Conservation (phyloP, 2,797 vertebrate genomes). For the Phyllotis vaccarum region DNA sequence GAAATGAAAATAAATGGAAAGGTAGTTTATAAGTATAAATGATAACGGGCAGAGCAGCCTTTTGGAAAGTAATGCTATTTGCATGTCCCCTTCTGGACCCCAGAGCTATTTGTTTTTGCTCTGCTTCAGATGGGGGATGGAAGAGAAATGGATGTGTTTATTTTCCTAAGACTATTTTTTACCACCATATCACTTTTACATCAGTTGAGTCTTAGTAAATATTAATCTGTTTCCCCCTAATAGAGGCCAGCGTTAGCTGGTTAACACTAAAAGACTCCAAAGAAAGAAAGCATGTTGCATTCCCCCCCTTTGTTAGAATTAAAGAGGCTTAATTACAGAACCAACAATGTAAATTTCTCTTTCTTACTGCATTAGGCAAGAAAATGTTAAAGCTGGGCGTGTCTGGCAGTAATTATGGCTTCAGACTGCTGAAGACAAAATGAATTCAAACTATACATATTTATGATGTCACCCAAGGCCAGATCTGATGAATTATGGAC, state of each 20-base stretch:
- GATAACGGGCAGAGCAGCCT: slow-evolving; percentile 18
- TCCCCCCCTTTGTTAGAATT: neutral
- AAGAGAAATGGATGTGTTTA: slow-evolving; percentile 35
- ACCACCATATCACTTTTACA: slow-evolving; percentile 57
- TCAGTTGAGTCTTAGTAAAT: slow-evolving; percentile 61
- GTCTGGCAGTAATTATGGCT: neutral
- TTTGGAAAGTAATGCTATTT: neutral
- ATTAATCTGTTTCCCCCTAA: slow-evolving; percentile 41
- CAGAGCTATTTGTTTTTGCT: slow-evolving; percentile 51
- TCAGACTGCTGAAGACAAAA: slow-evolving; percentile 7
- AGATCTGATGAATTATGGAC: neutral
- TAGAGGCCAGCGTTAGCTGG: neutral
- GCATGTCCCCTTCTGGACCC: slow-evolving; percentile 13
- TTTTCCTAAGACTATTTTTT: slow-evolving; percentile 72
- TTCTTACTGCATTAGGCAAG: slow-evolving; percentile 21
- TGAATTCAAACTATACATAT: slow-evolving; percentile 46
- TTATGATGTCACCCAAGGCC: neutral
- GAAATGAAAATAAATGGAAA: slow-evolving; percentile 57
- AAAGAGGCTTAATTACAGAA: slow-evolving; percentile 42
- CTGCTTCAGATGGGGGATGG: neutral
- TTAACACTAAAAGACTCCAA: neutral
- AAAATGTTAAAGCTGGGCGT: neutral
- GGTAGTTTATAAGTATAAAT: slow-evolving; percentile 49
- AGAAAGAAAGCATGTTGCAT: slow-evolving; percentile 10
- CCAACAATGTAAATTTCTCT: neutral